Evolutionary conservation across 1,140 invertebrate species (phyloP).

Genomic region (Ips typographus): DNA sequence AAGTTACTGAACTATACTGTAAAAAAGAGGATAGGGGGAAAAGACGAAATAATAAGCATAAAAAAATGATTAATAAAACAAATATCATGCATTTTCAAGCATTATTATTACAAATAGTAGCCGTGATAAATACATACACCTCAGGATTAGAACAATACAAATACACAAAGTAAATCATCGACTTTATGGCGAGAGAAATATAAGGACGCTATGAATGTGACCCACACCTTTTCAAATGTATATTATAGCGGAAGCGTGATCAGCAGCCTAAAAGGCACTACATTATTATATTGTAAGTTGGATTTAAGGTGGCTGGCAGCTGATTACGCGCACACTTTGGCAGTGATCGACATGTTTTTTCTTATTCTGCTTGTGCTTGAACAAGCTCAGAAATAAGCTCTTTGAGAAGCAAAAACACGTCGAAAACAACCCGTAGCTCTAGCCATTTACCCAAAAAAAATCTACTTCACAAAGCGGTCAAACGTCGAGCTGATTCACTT

Average conservation of each 20-base stretch:
- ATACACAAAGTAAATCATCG: conserved; percentile 53
- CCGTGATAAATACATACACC: conserved; percentile 56
- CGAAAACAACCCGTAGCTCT: neutral
- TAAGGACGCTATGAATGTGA: conserved; percentile 45
- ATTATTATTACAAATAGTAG: conserved; percentile 83
- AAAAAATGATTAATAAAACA: conserved; percentile 75
- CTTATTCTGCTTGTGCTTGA: conserved; percentile 6
- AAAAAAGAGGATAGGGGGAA: neutral
- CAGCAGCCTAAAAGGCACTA: conserved; percentile 52
- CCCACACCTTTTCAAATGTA: conserved; percentile 43
- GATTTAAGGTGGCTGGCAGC: conserved; percentile 48
- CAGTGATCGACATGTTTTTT: conserved; percentile 6
- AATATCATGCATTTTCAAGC: conserved; percentile 84
- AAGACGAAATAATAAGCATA: conserved; percentile 63
- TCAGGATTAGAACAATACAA: conserved; percentile 59
- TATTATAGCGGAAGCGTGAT: conserved; percentile 47
- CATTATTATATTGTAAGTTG: conserved; percentile 48
- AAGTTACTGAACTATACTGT: neutral
- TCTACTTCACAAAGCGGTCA: conserved; percentile 4
- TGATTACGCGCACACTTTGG: conserved; percentile 46
- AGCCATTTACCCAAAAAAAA: conserved; percentile 13
- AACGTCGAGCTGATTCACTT: conserved; percentile 7
- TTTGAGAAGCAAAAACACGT: neutral
- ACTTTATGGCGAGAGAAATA: conserved; percentile 36
- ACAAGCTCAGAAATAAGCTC: neutral